Base-by-base conservation (phyloP, 2,797 vertebrate genomes). In the Rhinella marina region DNA sequence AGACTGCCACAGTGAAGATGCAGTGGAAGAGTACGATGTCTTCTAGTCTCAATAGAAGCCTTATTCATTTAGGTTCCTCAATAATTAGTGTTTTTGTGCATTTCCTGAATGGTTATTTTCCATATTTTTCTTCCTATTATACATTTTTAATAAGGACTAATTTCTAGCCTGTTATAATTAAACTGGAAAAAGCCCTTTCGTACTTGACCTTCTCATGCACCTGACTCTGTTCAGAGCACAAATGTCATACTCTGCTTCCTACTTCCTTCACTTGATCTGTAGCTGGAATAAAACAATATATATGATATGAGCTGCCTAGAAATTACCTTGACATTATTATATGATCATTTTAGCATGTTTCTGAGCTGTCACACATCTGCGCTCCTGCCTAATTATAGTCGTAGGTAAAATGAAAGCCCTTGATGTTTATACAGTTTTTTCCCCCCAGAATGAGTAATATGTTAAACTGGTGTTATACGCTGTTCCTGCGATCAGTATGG, bases 341-440 rank as follows among this genome's bases (percentile, higher is more conserved):
- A 29, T 70, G 66, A 72, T 83, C 9, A 32, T 83, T 72, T 83
- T 19, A 82, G 16, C 10, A 48, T 19, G 32, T 72, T 52, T 29
- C 12, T 8, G 1, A 56, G 66, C 64, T 83, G 50, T 32, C 17
- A 57, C 52, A 70, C n/a, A 17, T 25, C 62, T 68, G 9, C 5
- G 64, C 52, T 73, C 64, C 85, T 32, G 64, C 48, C 52, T 50
- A 59, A 61, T 81, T 75, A 75, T 82, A 82, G 54, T 61, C 23
- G 12, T 54, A 62, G 66, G 32, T 62, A 50, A 79, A 68, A 62
- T 72, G 23, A 80, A 81, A 72, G 54, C 54, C 48, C 11, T 29
- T 48, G 29, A 48, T 29, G 32, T 61, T 48, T 81, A 56, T 61
- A 57, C 32, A 70, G 72, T 54, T 78, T 48, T 54, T 73, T 41